Percentiles rank a stretch among this genome's conserved stretches.
Conservation (phyloP, 2,113 vertebrate species). For the Cephalopterus ornatus region DNA sequence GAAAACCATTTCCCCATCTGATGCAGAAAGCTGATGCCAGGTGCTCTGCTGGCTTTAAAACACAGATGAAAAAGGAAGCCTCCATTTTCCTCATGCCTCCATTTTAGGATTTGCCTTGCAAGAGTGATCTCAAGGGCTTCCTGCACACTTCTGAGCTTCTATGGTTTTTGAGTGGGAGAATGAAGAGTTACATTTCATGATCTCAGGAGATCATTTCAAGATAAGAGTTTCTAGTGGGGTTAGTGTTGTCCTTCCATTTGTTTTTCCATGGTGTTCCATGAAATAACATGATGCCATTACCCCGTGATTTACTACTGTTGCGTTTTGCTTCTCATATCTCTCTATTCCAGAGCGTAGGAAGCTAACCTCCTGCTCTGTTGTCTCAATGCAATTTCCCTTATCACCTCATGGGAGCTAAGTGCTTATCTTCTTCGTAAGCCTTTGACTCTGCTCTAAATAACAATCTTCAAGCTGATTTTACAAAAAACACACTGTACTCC, state of each 20-base stretch:
- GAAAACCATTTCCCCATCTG: background rate
- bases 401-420: constrained; percentile 5
- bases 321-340: background rate
- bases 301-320: background rate
- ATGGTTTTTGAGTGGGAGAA: background rate
- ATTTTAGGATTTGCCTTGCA: background rate
- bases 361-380: constrained; percentile 10
- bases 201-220: background rate
- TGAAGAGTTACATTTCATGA: background rate
- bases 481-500: background rate
- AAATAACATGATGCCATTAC: background rate
- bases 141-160: background rate
- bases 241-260: background rate
- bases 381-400: constrained; percentile 40
- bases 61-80: background rate
- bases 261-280: background rate
- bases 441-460: constrained; percentile 44
- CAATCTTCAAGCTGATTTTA: background rate
- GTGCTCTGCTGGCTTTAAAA: background rate
- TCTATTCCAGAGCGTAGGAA: background rate
- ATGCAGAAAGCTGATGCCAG: background rate
- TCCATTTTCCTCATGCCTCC: background rate
- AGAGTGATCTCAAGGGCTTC: background rate
- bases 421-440: background rate
- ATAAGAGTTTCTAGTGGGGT: background rate